Evolutionary conservation across 1,140 invertebrate genomes (phyloP).

Genomic region (Antheraea mylitta): DNA sequence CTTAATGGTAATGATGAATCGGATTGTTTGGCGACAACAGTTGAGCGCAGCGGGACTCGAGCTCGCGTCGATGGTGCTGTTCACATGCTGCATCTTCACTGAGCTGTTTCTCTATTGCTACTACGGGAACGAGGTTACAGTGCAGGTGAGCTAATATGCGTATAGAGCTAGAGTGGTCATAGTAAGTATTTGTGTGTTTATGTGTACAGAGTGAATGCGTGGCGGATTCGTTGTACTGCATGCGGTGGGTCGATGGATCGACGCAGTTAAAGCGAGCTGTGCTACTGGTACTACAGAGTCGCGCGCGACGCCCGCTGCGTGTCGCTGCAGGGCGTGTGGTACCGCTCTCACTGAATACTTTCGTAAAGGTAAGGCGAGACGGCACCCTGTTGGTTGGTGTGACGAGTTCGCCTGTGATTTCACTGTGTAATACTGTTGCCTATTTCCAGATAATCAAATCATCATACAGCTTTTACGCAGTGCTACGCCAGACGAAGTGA

Average conservation of each 20-base stretch:
- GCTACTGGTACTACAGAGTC: slow-evolving; percentile 55
- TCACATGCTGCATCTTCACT: slow-evolving; percentile 62
- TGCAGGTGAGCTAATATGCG: slow-evolving; percentile 37
- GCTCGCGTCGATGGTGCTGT: slow-evolving; percentile 63
- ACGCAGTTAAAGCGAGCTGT: slow-evolving; percentile 29
- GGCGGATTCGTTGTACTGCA: slow-evolving; percentile 43
- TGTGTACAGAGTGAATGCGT: slow-evolving; percentile 43
- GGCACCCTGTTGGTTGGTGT: too few species aligned
- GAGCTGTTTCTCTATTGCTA: slow-evolving; percentile 69
- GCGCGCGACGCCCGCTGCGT: slow-evolving; percentile 56
- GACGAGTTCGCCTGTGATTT: background rate
- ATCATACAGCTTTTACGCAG: slow-evolving; percentile 66
- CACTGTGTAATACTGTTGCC: background rate
- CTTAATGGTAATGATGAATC: too few species aligned
- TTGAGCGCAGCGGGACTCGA: slow-evolving; percentile 54
- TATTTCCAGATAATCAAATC: slow-evolving; percentile 64
- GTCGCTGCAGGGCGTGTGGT: slow-evolving; percentile 58
- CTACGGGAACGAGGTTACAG: slow-evolving; percentile 62
- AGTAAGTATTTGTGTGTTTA: too few species aligned
- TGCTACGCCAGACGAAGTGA: slow-evolving; percentile 60
- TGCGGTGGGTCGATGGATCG: slow-evolving; percentile 37
- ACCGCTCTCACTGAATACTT: slow-evolving; percentile 66
- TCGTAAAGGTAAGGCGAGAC: slow-evolving; percentile 44
- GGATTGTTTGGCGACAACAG: slow-evolving; percentile 23
- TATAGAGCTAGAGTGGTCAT: background rate